These are phyloP conservation scores for Erinaceus europaeus DNA, from an alignment of 2,113 vertebrate species.

Conservation along the genomic window DNA sequence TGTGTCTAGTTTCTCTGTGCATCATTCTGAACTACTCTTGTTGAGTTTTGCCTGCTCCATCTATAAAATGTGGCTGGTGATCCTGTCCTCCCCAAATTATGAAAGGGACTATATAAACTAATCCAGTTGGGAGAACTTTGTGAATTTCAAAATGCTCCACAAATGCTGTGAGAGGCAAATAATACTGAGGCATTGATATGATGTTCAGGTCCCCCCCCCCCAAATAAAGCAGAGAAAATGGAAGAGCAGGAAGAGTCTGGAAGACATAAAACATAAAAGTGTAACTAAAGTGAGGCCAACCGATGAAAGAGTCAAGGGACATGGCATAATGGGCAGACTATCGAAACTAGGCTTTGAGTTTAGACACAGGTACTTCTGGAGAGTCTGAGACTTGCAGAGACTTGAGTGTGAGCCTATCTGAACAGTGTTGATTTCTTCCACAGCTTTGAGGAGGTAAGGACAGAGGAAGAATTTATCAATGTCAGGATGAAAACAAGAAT, in stretches of 20 bases:
- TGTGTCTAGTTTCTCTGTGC: not conserved
- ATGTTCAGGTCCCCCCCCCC: not conserved
- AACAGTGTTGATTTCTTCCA: not conserved
- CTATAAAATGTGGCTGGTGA: not conserved
- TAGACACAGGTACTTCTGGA: not conserved
- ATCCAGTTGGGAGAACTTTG: not conserved
- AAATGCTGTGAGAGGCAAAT: not conserved
- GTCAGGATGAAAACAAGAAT: not conserved
- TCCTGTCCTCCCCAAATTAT: not conserved
- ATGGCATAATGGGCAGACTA: not conserved
- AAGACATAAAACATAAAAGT: not conserved
- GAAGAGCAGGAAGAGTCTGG: not conserved
- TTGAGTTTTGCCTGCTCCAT: not conserved
- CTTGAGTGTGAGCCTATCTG: not conserved
- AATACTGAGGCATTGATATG: not conserved
- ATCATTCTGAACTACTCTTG: not conserved
- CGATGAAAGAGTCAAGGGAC: too few relatives aligned
- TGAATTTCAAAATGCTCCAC: not conserved
- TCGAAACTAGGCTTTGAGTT: not conserved
- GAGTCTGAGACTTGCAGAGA: not conserved
- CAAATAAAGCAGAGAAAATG: not conserved
- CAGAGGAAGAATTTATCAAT: not conserved
- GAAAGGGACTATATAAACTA: not conserved
- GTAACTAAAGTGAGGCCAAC: not conserved
- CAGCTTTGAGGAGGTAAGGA: not conserved